A percentile compares a stretch with the other conserved stretches of the same genome.
Conservation (phyloP, 2,888 invertebrate species). For the Scaptomyza reducta region DNA sequence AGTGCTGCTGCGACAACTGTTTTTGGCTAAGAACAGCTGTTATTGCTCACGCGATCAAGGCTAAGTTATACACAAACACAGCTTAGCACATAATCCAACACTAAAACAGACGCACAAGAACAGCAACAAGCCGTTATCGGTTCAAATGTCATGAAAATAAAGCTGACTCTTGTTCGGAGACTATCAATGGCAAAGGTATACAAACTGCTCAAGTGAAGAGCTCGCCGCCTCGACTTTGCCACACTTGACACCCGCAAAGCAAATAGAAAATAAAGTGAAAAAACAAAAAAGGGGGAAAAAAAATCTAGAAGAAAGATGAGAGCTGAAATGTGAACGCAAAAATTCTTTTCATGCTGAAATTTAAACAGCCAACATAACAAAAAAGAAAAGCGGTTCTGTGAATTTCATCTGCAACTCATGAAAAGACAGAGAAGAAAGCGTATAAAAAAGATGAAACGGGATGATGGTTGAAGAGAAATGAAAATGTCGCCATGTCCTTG, state of each 20-base stretch:
- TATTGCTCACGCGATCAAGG: constrained; percentile 20
- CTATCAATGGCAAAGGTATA: constrained; percentile 65
- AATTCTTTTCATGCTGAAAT: constrained; percentile 72
- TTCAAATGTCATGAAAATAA: constrained; percentile 45
- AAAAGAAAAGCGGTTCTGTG: constrained; percentile 28
- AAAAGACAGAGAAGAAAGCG: constrained; percentile 25
- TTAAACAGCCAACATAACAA: constrained; percentile 69
- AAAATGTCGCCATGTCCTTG: constrained; percentile 73
- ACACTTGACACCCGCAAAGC: constrained; percentile 61
- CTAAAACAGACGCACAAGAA: constrained; percentile 20
- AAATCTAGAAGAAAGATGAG: constrained; percentile 40
- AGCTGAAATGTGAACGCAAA: constrained; percentile 64
- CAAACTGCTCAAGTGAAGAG: constrained; percentile 47
- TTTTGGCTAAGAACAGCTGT: constrained; percentile 52
- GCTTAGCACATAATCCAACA: constrained; percentile 37
- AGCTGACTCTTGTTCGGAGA: constrained; percentile 43
- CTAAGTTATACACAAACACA: constrained; percentile 27
- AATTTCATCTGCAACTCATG: constrained; percentile 55
- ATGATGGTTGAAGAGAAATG: constrained; percentile 41
- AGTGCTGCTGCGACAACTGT: constrained; percentile 48
- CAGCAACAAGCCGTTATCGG: constrained; percentile 39
- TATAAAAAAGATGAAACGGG: constrained; percentile 6
- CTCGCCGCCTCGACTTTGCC: constrained; percentile 53
- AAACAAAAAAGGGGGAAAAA: background rate
- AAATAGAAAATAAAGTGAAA: constrained; percentile 4